Evolutionary conservation across 2,888 invertebrate genomes (phyloP).

Genomic region (Sussaba pulchella): DNA sequence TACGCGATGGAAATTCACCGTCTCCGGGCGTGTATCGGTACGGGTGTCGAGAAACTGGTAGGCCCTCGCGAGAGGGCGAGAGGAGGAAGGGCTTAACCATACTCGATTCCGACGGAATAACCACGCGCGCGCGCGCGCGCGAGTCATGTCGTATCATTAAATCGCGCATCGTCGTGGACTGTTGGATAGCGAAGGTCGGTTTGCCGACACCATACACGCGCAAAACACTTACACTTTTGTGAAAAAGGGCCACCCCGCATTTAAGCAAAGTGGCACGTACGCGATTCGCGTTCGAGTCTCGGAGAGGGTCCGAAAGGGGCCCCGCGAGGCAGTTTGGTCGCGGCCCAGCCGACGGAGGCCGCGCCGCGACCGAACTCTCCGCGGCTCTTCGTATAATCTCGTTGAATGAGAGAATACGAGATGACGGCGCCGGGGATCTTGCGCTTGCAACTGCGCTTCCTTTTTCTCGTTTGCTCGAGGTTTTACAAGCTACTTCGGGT

Average conservation of each 20-base stretch:
- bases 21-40: background rate
- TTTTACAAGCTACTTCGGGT: background rate
- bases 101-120: constrained; percentile 3
- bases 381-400: constrained; percentile 55
- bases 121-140: constrained; percentile 24
- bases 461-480: constrained; percentile 19
- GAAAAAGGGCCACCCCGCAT: constrained; percentile 74
- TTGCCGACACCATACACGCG: constrained; percentile 51
- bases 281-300: constrained; percentile 61
- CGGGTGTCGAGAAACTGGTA: constrained; percentile 19
- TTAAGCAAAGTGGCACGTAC: constrained; percentile 79
- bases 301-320: constrained; percentile 60
- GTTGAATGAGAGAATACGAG: constrained; percentile 63
- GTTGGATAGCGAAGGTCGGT: background rate
- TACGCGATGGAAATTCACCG: background rate
- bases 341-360: constrained; percentile 66
- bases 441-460: background rate
- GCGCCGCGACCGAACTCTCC: constrained; percentile 46
- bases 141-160: constrained; percentile 31
- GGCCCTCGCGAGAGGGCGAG: background rate
- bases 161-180: constrained; percentile 4
- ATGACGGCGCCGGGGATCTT: constrained; percentile 20
- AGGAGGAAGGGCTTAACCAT: background rate
- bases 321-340: constrained; percentile 71
- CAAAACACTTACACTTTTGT: constrained; percentile 77